A percentile compares a stretch with the other conserved stretches of the same genome.
Evolutionary conservation across 2,888 invertebrate genomes (phyloP).

Genomic region (Abrostola tripartita): DNA sequence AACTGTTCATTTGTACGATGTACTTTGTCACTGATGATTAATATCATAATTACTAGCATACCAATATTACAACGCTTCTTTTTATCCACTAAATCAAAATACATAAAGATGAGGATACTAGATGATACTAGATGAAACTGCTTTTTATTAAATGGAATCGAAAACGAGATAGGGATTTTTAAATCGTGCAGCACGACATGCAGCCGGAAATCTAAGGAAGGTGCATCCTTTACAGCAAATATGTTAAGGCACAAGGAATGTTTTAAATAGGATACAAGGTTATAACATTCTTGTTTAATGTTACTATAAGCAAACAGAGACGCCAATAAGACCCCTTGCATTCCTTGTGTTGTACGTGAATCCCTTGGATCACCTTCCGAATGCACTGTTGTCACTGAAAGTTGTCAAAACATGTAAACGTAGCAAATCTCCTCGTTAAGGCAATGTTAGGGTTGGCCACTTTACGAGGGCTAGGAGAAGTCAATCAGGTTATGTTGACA

Average conservation of each 20-base stretch:
- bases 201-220: neutral
- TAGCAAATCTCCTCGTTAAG: neutral
- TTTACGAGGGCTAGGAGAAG: neutral
- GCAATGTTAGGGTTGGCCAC: neutral
- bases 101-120: neutral
- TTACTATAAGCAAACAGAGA: too few relatives aligned
- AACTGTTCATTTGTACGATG: constrained; percentile 21
- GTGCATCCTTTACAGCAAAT: neutral
- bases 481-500: neutral
- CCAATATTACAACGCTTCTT: neutral
- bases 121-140: neutral
- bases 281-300: too few relatives aligned
- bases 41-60: constrained; percentile 5
- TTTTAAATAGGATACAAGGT: too few relatives aligned
- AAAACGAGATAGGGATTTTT: neutral
- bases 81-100: neutral
- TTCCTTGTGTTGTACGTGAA: too few relatives aligned
- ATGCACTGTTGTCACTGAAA: neutral
- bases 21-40: constrained; percentile 21
- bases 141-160: constrained; percentile 1
- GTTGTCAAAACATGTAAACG: neutral
- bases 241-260: neutral
- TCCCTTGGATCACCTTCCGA: neutral
- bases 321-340: too few relatives aligned
- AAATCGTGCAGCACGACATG: constrained; percentile 1